A percentile compares a stretch with the other conserved stretches of the same genome.
These are phyloP conservation scores for Ceyx erithaca DNA, from an alignment of 2,797 vertebrate species.

Conservation along the genomic window DNA sequence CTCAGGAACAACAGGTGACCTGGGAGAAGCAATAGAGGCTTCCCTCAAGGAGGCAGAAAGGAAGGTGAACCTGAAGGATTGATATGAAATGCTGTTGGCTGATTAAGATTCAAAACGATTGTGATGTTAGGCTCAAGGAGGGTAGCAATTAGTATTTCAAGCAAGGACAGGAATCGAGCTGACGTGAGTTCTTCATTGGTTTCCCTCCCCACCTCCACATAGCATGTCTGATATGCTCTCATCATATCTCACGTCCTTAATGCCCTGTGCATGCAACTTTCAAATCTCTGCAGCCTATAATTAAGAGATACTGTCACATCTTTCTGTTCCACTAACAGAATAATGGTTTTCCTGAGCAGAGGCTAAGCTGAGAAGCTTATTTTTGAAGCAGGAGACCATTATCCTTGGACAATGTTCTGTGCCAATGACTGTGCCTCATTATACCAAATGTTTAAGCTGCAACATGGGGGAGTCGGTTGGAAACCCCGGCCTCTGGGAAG, in stretches of 20 bases:
- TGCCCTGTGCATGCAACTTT: conserved; percentile 34
- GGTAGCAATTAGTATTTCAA: neutral
- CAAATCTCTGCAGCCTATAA: conserved; percentile 49
- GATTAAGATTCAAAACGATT: neutral
- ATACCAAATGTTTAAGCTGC: conserved; percentile 41
- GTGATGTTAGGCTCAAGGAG: neutral
- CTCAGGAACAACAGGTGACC: neutral
- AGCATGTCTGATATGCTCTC: conserved; percentile 57
- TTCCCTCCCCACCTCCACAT: conserved; percentile 30
- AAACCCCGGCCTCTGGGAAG: neutral
- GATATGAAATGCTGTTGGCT: neutral
- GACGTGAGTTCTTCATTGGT: conserved; percentile 36
- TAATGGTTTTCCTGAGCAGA: conserved; percentile 42
- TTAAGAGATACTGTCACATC: conserved; percentile 30
- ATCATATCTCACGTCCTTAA: conserved; percentile 28
- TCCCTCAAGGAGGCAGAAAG: conserved; percentile 16
- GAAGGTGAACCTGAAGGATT: conserved; percentile 31
- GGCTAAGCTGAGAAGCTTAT: conserved; percentile 14
- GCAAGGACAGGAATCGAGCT: conserved; percentile 15
- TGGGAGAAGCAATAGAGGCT: neutral
- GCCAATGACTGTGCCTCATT: conserved; percentile 53
- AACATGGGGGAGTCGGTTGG: neutral
- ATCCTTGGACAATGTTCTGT: conserved; percentile 32
- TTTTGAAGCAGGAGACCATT: conserved; percentile 25
- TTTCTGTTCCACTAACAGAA: conserved; percentile 15